A percentile compares a stretch with the other conserved stretches of the same genome.
phyloP scores from a whole-genome alignment of 2,888 invertebrate species.

The Yponomeuta malinellus region DNA sequence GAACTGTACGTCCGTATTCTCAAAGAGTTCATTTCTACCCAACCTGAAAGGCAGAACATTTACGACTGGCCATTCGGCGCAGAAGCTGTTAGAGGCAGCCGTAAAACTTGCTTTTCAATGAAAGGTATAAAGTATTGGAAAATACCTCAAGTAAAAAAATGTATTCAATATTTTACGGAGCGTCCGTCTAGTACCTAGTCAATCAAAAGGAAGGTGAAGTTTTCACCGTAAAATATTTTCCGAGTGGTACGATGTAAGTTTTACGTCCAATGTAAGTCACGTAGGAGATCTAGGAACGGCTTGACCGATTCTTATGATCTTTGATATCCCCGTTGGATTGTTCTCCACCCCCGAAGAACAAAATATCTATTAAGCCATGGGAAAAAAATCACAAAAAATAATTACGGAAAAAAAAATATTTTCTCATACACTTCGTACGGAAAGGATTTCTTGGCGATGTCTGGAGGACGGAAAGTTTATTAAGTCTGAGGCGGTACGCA shows the following conservation, averaged over 20 bases:
- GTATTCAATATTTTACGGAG: conserved; percentile 2
- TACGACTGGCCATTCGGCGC: conserved; percentile 20
- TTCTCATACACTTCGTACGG: too few relatives aligned
- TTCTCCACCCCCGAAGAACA: too few relatives aligned
- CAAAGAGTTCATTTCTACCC: conserved; percentile 14
- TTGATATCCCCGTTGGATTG: too few relatives aligned
- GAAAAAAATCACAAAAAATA: too few relatives aligned
- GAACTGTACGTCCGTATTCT: conserved; percentile 25
- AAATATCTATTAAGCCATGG: too few relatives aligned
- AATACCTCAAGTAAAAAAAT: not conserved
- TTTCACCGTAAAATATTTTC: not conserved
- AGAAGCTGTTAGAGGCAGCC: conserved; percentile 26
- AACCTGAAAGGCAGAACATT: conserved; percentile 5
- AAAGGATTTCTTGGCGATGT: too few relatives aligned
- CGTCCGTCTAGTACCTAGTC: not conserved
- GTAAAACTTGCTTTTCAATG: conserved; percentile 31
- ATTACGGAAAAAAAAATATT: too few relatives aligned
- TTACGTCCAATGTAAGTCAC: too few relatives aligned
- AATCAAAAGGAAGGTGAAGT: not conserved
- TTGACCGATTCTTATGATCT: too few relatives aligned
- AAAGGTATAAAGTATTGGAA: conserved; percentile 26
- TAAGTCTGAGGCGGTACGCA: too few relatives aligned
- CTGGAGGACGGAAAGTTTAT: too few relatives aligned
- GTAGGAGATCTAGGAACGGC: too few relatives aligned
- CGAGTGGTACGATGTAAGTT: not conserved